Evolutionary conservation across 1,140 invertebrate genomes (phyloP).

Genomic region (Linepithema humile): DNA sequence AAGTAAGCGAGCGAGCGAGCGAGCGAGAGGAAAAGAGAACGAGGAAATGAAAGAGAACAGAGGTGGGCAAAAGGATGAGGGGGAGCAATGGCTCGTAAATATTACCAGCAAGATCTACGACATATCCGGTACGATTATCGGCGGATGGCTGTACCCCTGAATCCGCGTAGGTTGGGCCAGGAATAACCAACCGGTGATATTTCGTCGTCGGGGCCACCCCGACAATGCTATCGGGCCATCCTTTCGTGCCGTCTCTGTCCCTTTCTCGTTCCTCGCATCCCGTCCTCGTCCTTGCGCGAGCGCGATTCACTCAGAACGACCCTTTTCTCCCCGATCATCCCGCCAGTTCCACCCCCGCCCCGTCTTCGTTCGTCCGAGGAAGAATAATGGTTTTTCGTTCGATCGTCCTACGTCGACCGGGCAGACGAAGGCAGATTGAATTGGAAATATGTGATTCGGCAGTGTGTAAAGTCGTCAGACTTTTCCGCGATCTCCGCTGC

Average conservation of each 20-base stretch:
- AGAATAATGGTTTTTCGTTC: conserved; percentile 79
- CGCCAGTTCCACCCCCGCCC: background rate
- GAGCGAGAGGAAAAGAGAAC: background rate
- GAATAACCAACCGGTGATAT: conserved; percentile 73
- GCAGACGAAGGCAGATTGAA: conserved; percentile 73
- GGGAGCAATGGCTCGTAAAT: conserved; percentile 60
- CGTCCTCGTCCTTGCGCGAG: conserved; percentile 30
- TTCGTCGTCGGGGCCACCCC: conserved; percentile 63
- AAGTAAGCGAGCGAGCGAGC: too few species aligned
- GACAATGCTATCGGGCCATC: conserved; percentile 68
- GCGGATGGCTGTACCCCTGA: conserved; percentile 61
- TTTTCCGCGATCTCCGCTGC: conserved; percentile 46
- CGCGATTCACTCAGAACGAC: conserved; percentile 17
- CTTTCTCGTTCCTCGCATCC: conserved; percentile 45
- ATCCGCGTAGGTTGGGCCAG: conserved; percentile 53
- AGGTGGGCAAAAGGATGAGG: conserved; percentile 4
- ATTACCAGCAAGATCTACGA: conserved; percentile 68
- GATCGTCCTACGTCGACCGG: conserved; percentile 60
- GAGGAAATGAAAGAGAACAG: conserved; percentile 7
- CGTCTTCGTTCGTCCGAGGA: conserved; percentile 52
- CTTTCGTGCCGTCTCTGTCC: conserved; percentile 33
- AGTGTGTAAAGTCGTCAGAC: conserved; percentile 78
- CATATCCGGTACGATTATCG: conserved; percentile 71
- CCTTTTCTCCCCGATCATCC: background rate
- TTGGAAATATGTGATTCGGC: conserved; percentile 79